These are phyloP conservation scores for Enteromius paludinosus DNA, from an alignment of 2,797 vertebrate species.

Conservation along the genomic window DNA sequence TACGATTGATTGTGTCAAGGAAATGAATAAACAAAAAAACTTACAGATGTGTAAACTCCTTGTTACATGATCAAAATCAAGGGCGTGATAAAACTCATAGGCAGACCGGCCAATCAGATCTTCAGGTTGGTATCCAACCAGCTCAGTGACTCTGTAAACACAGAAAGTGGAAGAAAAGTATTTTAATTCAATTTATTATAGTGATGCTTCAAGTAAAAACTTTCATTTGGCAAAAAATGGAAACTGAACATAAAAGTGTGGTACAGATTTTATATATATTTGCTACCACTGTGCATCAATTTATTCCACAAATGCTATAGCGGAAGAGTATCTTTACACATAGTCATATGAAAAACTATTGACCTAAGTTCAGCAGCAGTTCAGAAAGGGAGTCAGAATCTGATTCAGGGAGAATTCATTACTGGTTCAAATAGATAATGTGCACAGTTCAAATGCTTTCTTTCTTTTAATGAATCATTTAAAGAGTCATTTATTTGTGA, in stretches of 20 bases:
- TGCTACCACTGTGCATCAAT: background rate
- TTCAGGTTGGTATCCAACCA: constrained; percentile 79
- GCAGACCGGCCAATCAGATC: constrained; percentile 79
- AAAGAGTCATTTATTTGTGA: background rate
- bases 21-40: constrained; percentile 46
- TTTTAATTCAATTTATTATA: background rate
- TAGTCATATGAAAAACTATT: background rate
- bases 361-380: background rate
- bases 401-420: background rate
- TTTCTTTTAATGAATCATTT: background rate
- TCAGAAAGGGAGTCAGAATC: background rate
- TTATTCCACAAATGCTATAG: background rate
- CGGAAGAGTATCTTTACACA: background rate
- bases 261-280: background rate
- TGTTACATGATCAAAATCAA: constrained; percentile 80
- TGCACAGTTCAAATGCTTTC: background rate
- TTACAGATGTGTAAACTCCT: constrained; percentile 76
- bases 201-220: background rate
- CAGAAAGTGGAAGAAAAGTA: background rate
- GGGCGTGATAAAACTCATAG: constrained; percentile 73
- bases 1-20: background rate
- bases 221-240: background rate
- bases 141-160: constrained; percentile 75
- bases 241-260: background rate
- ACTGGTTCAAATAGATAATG: background rate